Percentiles rank a stretch among this genome's conserved stretches.
These are phyloP conservation scores for Tylochromis polylepis DNA, from an alignment of 2,113 vertebrate genomes.

Conservation along the genomic window DNA sequence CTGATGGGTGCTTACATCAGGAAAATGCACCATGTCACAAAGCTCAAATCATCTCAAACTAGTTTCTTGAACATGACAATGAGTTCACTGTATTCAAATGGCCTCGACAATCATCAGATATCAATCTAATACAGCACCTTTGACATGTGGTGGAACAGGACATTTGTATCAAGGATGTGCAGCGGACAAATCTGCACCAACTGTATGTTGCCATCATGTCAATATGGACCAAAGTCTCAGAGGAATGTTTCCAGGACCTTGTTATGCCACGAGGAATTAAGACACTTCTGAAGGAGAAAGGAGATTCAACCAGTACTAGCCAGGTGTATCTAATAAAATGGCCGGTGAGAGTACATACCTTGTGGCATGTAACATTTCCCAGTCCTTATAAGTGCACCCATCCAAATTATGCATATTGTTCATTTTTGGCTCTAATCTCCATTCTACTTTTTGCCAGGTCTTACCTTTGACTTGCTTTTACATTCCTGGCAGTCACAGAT, in stretches of 20 bases:
- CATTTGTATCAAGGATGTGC: background rate
- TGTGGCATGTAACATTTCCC: background rate
- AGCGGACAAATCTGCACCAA: background rate
- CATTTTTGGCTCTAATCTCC: background rate
- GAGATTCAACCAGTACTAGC: background rate
- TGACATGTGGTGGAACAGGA: background rate
- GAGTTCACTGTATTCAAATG: background rate
- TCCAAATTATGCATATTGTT: background rate
- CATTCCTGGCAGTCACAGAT: slow-evolving; percentile 89
- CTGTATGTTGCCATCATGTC: background rate
- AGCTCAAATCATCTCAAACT: rapidly evolving
- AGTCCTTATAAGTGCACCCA: background rate
- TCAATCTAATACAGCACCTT: background rate
- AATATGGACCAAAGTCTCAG: background rate
- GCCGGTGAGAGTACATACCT: background rate
- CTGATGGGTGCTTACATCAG: background rate
- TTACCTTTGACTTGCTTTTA: slow-evolving; percentile 81
- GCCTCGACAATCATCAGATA: background rate
- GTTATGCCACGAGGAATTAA: rapidly evolving
- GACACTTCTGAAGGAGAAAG: background rate
- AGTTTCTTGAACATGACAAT: background rate
- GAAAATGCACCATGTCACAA: background rate
- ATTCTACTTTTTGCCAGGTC: background rate
- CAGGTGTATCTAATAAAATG: background rate
- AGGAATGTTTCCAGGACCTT: background rate